phyloP scores from a whole-genome alignment of 1,140 invertebrate genomes.

The Euura saliciscinereae region DNA sequence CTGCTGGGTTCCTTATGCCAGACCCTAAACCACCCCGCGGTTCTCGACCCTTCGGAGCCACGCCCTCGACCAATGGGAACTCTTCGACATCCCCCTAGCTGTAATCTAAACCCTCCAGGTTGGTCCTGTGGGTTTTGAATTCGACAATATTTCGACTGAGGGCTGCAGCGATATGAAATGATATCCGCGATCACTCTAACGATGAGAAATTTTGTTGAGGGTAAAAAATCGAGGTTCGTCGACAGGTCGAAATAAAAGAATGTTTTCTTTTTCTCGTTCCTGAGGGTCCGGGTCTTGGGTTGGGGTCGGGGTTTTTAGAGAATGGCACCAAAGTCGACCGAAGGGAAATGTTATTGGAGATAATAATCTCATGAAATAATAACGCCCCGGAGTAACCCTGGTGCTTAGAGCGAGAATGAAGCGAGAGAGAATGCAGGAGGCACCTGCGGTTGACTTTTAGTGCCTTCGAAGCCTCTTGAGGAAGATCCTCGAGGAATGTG shows the following conservation, averaged over 20 bases:
- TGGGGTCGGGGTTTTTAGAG: background rate
- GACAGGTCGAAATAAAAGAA: background rate
- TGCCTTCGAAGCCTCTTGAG: conserved; percentile 11
- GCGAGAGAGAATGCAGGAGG: conserved; percentile 13
- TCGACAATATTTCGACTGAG: too few species aligned
- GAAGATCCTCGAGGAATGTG: conserved; percentile 13
- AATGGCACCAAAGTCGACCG: background rate
- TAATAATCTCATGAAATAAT: conserved; percentile 59
- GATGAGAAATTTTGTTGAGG: too few species aligned
- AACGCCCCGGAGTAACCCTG: conserved; percentile 31
- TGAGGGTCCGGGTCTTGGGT: background rate
- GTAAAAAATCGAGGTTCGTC: too few species aligned
- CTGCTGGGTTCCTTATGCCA: conserved; percentile 40
- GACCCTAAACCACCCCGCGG: conserved; percentile 42
- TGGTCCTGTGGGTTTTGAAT: too few species aligned
- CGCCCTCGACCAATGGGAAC: background rate
- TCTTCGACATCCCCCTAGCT: too few species aligned
- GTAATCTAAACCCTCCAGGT: too few species aligned
- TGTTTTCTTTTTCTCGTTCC: background rate
- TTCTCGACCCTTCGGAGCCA: conserved; percentile 51
- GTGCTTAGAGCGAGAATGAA: conserved; percentile 10
- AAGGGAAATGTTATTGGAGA: conserved; percentile 54
- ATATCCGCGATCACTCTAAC: too few species aligned
- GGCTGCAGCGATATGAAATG: too few species aligned
- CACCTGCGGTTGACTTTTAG: conserved; percentile 32